Evolutionary conservation across 2,113 vertebrate genomes (phyloP).

Genomic region (Syrrhaptes paradoxus): DNA sequence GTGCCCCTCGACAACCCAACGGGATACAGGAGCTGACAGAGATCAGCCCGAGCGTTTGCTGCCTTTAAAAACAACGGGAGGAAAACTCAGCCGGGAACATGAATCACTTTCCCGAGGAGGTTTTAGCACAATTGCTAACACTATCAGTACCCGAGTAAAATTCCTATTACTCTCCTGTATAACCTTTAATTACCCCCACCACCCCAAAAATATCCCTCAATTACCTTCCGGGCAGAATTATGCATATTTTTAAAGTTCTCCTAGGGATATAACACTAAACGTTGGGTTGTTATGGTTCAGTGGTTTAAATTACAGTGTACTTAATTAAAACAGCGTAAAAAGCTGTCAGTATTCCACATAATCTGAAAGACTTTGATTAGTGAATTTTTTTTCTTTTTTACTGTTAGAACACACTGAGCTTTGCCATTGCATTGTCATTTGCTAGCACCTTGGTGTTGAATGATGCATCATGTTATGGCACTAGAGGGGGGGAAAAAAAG

Average conservation of each 20-base stretch:
- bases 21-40: constrained; percentile 53
- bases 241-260: constrained; percentile 72
- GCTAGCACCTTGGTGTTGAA: background rate
- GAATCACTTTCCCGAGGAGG: constrained; percentile 37
- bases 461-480: background rate
- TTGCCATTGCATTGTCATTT: background rate
- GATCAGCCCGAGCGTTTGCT: background rate
- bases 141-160: constrained; percentile 55
- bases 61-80: constrained; percentile 16
- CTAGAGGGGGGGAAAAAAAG: background rate
- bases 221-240: constrained; percentile 67
- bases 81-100: background rate
- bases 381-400: constrained; percentile 12
- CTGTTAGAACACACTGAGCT: constrained; percentile 12
- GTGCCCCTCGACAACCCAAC: constrained; percentile 25
- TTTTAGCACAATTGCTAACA: constrained; percentile 58
- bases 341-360: constrained; percentile 55
- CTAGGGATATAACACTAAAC: constrained; percentile 72
- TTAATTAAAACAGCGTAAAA: constrained; percentile 76
- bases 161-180: constrained; percentile 55
- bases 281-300: constrained; percentile 66
- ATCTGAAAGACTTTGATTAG: constrained; percentile 57
- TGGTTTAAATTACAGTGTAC: constrained; percentile 70
- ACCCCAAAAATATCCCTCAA: constrained; percentile 70
- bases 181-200: constrained; percentile 72